Evolutionary conservation across 1,140 invertebrate genomes (phyloP).

Genomic region (Drosophila prosaltans): DNA sequence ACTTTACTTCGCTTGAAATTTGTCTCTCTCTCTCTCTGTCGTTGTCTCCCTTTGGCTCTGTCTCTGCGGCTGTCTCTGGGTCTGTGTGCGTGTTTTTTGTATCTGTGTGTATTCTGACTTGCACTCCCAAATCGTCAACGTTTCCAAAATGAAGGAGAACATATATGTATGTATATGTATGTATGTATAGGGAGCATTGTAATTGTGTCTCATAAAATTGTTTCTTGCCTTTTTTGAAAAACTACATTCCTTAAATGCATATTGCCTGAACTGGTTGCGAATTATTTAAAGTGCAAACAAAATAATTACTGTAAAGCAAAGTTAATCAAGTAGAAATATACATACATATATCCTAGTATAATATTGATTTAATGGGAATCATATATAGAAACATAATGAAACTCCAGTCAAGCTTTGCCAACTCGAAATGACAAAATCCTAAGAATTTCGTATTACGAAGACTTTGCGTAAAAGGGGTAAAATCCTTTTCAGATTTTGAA

Average conservation of each 20-base stretch:
- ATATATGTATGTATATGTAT: conserved; percentile 14
- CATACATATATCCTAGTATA: too few relatives aligned
- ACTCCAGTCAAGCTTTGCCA: too few relatives aligned
- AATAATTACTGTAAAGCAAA: too few relatives aligned
- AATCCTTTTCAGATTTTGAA: too few relatives aligned
- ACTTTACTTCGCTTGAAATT: conserved; percentile 47
- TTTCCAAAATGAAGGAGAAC: conserved; percentile 10
- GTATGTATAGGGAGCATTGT: not conserved
- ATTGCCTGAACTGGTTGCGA: not conserved
- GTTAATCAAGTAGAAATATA: too few relatives aligned
- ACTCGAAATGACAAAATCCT: too few relatives aligned
- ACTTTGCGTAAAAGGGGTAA: too few relatives aligned
- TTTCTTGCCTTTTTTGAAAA: conserved; percentile 18
- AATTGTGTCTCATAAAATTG: conserved; percentile 4
- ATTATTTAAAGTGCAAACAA: not conserved
- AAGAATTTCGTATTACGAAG: too few relatives aligned
- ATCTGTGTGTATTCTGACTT: conserved; percentile 14
- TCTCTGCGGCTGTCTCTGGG: not conserved
- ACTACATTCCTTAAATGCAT: conserved; percentile 27
- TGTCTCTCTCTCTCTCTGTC: conserved; percentile 38
- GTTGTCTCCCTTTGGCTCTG: conserved; percentile 5
- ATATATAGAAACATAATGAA: too few relatives aligned
- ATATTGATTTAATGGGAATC: too few relatives aligned
- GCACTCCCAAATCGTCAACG: conserved; percentile 12
- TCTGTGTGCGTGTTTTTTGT: conserved; percentile 9